These are phyloP conservation scores for Alligator sinensis DNA, from an alignment of 2,113 vertebrate species.

Conservation along the genomic window DNA sequence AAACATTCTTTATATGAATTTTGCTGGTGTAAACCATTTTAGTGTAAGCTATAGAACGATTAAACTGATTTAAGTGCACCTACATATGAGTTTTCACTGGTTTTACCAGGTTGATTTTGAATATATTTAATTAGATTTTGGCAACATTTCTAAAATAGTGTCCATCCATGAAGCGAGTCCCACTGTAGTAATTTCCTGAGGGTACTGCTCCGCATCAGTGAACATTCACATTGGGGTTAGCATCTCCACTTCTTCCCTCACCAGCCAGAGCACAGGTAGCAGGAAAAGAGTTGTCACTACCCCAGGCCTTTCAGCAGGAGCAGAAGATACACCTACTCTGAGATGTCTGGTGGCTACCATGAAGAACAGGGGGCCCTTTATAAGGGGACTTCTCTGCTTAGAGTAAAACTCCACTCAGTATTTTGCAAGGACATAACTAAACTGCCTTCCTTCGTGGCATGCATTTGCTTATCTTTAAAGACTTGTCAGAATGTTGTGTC, in stretches of 20 bases:
- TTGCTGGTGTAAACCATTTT: neutral
- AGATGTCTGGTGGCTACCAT: neutral
- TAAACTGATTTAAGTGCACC: neutral
- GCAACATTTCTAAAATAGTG: neutral
- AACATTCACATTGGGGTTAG: neutral
- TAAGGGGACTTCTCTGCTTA: neutral
- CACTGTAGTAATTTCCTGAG: neutral
- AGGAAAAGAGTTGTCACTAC: neutral
- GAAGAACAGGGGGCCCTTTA: neutral
- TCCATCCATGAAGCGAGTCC: neutral
- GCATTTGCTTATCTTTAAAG: neutral
- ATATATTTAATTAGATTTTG: neutral
- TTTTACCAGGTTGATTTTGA: neutral
- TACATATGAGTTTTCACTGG: neutral
- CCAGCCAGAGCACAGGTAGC: neutral
- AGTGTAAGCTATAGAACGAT: neutral
- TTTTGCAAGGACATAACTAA: neutral
- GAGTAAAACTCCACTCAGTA: neutral
- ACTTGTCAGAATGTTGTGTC: neutral
- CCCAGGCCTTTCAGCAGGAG: neutral
- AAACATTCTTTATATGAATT: neutral
- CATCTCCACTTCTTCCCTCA: neutral
- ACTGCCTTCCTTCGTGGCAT: neutral
- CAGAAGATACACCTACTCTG: neutral
- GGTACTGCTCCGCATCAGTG: neutral